Percentiles rank a stretch among this genome's conserved stretches.
These are phyloP conservation scores for Cyprinus carpio DNA, from an alignment of 2,113 vertebrate genomes.

Conservation along the genomic window DNA sequence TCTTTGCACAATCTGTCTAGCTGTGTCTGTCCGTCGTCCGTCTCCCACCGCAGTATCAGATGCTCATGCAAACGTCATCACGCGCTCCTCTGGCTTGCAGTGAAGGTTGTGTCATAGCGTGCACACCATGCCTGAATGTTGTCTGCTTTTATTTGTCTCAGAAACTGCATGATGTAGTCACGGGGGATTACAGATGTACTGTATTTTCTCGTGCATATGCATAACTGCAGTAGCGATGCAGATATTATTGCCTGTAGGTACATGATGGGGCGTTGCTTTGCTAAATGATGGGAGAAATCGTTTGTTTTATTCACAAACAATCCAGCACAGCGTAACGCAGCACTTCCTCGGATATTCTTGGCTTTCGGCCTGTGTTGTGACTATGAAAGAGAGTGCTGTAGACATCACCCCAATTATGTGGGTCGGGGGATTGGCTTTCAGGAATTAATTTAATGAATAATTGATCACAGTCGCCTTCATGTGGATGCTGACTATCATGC, in stretches of 20 bases:
- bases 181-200: not conserved
- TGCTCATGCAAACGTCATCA: constrained; percentile 10
- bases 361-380: not conserved
- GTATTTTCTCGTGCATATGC: not conserved
- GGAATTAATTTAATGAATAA: constrained; percentile 45
- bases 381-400: not conserved
- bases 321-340: not conserved
- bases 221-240: not conserved
- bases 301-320: not conserved
- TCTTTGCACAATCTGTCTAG: constrained; percentile 29
- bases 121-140: not conserved
- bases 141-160: constrained; percentile 15
- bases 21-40: constrained; percentile 21
- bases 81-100: not conserved
- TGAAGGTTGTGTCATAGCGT: not conserved
- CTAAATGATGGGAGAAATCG: not conserved
- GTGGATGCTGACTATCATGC: constrained; percentile 12
- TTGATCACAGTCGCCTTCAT: constrained; percentile 36
- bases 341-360: not conserved
- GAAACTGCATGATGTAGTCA: not conserved
- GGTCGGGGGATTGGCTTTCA: constrained; percentile 31
- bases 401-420: constrained; percentile 19
- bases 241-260: not conserved
- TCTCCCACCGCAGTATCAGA: not conserved
- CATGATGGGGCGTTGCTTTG: not conserved